phyloP scores from a whole-genome alignment of 2,113 vertebrate species.

The Eulemur macaco region DNA sequence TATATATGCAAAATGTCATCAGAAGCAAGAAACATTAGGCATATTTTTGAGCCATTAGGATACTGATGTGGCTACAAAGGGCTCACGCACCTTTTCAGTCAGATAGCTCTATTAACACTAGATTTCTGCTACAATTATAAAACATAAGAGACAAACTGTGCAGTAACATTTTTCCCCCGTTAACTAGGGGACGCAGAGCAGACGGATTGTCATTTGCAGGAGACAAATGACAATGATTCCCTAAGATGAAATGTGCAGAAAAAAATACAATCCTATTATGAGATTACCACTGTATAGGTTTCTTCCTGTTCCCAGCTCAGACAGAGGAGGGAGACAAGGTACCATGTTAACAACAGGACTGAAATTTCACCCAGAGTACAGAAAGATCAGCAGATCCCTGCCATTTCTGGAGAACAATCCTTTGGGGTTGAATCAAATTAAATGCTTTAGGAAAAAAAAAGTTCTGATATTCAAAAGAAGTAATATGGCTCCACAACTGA shows the following conservation, averaged over 20 bases:
- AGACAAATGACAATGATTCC: constrained; percentile 61
- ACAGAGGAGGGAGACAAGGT: constrained; percentile 76
- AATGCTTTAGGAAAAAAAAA: constrained; percentile 23
- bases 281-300: constrained; percentile 40
- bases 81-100: neutral
- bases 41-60: constrained; percentile 13
- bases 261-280: constrained; percentile 21
- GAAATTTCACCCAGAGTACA: neutral
- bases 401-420: constrained; percentile 4
- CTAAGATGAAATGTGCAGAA: constrained; percentile 36
- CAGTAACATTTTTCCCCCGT: constrained; percentile 50
- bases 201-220: constrained; percentile 60
- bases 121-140: constrained; percentile 72
- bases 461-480: constrained; percentile 24
- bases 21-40: constrained; percentile 43
- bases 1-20: constrained; percentile 33
- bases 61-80: constrained; percentile 10
- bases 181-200: constrained; percentile 29
- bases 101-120: constrained; percentile 63
- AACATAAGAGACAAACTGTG: constrained; percentile 52
- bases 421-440: constrained; percentile 40
- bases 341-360: constrained; percentile 19
- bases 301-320: constrained; percentile 65
- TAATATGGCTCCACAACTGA: neutral
- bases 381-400: neutral